Percentiles rank a stretch among this genome's conserved stretches.
phyloP scores from a whole-genome alignment of 2,113 vertebrate genomes.

The Bucco capensis region DNA sequence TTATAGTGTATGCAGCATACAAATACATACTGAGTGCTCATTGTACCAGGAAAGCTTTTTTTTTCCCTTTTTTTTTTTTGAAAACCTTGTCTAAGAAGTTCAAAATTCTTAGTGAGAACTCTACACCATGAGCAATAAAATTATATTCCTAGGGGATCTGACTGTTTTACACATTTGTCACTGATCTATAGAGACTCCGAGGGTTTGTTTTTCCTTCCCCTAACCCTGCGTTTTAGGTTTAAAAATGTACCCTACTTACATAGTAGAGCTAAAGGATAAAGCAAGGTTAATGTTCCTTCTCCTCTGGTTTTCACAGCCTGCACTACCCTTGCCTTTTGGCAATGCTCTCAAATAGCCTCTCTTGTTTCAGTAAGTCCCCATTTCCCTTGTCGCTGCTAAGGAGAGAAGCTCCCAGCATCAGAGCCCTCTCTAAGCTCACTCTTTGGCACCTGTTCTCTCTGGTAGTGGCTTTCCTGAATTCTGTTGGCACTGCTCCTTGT shows the following conservation, averaged over 20 bases:
- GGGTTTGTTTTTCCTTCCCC: not conserved
- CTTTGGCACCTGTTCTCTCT: not conserved
- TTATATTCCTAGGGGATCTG: not conserved
- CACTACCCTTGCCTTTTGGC: not conserved
- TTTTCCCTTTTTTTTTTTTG: not conserved
- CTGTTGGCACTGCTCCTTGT: not conserved
- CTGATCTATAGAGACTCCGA: not conserved
- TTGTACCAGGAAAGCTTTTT: conserved; percentile 23
- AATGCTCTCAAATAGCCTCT: not conserved
- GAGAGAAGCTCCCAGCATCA: not conserved
- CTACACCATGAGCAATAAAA: conserved; percentile 11
- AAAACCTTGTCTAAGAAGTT: conserved; percentile 22
- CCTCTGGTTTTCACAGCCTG: not conserved
- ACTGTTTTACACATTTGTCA: not conserved
- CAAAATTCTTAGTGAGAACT: conserved; percentile 46
- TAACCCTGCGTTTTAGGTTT: not conserved
- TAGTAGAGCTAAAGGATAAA: not conserved
- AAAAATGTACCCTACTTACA: not conserved
- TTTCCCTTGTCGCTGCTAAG: not conserved
- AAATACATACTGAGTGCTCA: conserved; percentile 56
- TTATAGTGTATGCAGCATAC: conserved; percentile 62
- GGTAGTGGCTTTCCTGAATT: not conserved
- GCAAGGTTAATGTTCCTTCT: not conserved
- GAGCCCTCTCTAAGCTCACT: not conserved
- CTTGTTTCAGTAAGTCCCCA: not conserved